A percentile compares a stretch with the other conserved stretches of the same genome.
Evolutionary conservation across 2,888 invertebrate genomes (phyloP).

Genomic region (Chaitophorus viminalis): DNA sequence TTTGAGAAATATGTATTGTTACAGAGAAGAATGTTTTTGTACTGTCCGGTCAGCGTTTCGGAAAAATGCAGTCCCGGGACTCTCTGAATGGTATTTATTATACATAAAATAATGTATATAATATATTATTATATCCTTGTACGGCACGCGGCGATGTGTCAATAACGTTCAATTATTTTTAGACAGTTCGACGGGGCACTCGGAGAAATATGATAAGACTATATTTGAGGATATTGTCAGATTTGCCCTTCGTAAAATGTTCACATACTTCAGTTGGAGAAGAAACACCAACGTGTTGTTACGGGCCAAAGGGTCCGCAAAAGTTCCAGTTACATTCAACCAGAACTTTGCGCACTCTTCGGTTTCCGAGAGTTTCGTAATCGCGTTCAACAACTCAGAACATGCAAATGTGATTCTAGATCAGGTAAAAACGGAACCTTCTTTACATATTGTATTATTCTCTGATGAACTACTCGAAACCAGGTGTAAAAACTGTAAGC

Average conservation of each 20-base stretch:
- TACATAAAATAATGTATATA: too few relatives aligned
- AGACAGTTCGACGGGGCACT: neutral
- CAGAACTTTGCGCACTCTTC: neutral
- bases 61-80: too few relatives aligned
- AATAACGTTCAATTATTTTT: neutral
- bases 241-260: neutral
- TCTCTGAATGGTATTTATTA: too few relatives aligned
- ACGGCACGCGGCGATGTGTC: too few relatives aligned
- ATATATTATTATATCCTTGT: too few relatives aligned
- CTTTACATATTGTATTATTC: too few relatives aligned
- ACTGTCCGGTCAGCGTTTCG: too few relatives aligned
- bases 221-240: neutral
- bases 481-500: too few relatives aligned
- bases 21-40: too few relatives aligned
- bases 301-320: conserved; percentile 18
- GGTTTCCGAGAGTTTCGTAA: conserved; percentile 8
- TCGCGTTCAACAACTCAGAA: neutral
- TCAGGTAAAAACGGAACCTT: neutral
- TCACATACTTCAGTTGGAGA: conserved; percentile 34
- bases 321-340: conserved; percentile 42
- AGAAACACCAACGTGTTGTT: conserved; percentile 25
- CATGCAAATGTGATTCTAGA: neutral
- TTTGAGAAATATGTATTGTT: too few relatives aligned
- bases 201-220: neutral
- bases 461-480: too few relatives aligned